Evolutionary conservation across 92 coral and sea anemone species (phyloP), one percentile per base, ranked within the genome.

Genomic region (Actinernus sp.): DNA sequence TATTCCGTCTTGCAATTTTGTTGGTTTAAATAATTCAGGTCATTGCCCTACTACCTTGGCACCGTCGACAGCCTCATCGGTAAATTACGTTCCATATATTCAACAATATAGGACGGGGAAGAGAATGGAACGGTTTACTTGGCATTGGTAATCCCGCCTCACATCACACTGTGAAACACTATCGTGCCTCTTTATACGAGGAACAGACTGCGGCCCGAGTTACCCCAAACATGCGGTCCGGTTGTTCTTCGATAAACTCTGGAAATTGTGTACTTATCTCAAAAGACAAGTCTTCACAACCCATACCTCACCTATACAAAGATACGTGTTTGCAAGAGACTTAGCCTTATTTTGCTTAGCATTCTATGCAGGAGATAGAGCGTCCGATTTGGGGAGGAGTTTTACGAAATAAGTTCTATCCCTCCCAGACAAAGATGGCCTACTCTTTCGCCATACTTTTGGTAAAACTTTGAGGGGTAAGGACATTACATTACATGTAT

Each of bases 21-120:
- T 79, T 37, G 84, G 83, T 12, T 22, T 63, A 24, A 24, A 18
- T 2, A 22, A 23, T 0, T 1, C 9, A 2, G 33, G 36, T 16
- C 46, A 34, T 14, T 86, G 88, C 67, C 88, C 83, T 5, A 55
- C 77, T 16, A 58, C 66, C 7, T 58, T 86, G 88, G 92, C 10
- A 86, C 80, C 11, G 74, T 73, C 45, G 92, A 73, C 25, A 72
- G 58, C 39, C 14, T 59, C 19, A 73, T 72, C 25, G 82, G 74
- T 16, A 72, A 81, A 31, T 45, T 72, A 61, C 63, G 73, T 25
- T 45, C 75, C 6, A 55, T 62, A 16, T 81, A 71, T n/a, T n/a
- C n/a, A n/a, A n/a, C 58, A 28, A 50, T 4, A 51, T 54, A 13
- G 13, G 49, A 50, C 72, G 72, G 26, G 37, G 58, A 2, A 63